Conservation (phyloP, 1,140 invertebrate species). For the Drosophila punjabiensis region DNA sequence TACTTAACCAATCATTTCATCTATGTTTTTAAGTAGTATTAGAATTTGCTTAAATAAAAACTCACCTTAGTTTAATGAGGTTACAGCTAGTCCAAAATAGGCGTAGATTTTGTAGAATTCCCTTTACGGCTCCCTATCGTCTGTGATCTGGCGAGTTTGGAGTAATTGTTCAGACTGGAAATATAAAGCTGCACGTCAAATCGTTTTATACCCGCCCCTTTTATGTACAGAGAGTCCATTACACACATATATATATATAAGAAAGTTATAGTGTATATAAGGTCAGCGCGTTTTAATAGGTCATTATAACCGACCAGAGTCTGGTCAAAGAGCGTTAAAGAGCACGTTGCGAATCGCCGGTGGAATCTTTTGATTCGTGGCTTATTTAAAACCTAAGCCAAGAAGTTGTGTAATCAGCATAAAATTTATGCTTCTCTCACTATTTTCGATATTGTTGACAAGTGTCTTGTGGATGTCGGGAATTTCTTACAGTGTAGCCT, state of each 20-base stretch:
- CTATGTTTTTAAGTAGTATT: not conserved
- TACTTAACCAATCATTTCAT: not conserved
- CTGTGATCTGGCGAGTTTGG: constrained; percentile 47
- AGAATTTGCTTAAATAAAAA: constrained; percentile 8
- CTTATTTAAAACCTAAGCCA: constrained; percentile 29
- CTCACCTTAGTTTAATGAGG: constrained; percentile 44
- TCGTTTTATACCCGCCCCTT: constrained; percentile 62
- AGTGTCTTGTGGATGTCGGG: too few relatives aligned
- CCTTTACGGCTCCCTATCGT: not conserved
- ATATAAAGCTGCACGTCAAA: constrained; percentile 67
- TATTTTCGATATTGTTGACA: not conserved
- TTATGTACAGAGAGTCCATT: constrained; percentile 35
- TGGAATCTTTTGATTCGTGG: constrained; percentile 12
- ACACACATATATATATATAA: constrained; percentile 15
- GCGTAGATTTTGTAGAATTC: constrained; percentile 8
- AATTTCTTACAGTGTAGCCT: constrained; percentile 27
- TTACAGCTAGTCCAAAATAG: constrained; percentile 43
- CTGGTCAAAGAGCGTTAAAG: constrained; percentile 37
- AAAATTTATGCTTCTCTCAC: not conserved
- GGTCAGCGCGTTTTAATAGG: constrained; percentile 56
- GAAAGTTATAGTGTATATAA: constrained; percentile 37
- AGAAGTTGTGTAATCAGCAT: constrained; percentile 24
- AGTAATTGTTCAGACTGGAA: constrained; percentile 61
- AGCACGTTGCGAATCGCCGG: constrained; percentile 32
- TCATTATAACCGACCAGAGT: constrained; percentile 44